phyloP scores from a whole-genome alignment of 2,797 vertebrate species.

The Pempheris klunzingeri region DNA sequence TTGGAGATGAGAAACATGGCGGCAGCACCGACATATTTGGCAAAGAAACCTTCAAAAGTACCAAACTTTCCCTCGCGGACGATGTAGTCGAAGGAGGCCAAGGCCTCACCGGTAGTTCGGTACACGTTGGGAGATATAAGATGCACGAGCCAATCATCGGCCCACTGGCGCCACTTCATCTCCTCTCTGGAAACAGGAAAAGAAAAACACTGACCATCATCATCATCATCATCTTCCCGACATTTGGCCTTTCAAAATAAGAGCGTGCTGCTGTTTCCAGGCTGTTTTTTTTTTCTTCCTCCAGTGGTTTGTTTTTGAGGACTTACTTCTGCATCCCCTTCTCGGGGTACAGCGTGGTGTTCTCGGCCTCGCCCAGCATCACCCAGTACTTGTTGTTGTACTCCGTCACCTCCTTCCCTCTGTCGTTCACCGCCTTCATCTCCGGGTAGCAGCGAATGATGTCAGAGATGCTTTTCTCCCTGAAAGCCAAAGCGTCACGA shows the following conservation, averaged over 20 bases:
- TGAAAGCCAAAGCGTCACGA: slow-evolving; percentile 32
- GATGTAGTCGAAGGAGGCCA: slow-evolving; percentile 98
- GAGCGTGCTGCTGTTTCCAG: neutral
- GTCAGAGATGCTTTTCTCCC: slow-evolving; percentile 88
- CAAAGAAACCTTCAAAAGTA: slow-evolving; percentile 90
- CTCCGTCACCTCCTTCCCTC: slow-evolving; percentile 91
- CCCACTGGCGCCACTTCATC: slow-evolving; percentile 97
- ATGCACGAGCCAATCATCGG: slow-evolving; percentile 95
- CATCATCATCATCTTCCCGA: too few species aligned
- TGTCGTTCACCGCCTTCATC: slow-evolving; percentile 88
- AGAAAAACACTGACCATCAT: too few species aligned
- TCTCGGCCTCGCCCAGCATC: slow-evolving; percentile 91
- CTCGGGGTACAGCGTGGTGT: slow-evolving; percentile 81
- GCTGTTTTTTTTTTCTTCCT: neutral
- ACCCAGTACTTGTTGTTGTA: slow-evolving; percentile 98
- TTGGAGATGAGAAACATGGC: slow-evolving; percentile 97
- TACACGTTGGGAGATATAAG: slow-evolving; percentile 98
- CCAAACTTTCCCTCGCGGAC: slow-evolving; percentile 96
- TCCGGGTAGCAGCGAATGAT: slow-evolving; percentile 91
- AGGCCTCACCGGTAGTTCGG: slow-evolving; percentile 89
- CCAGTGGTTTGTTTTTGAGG: neutral
- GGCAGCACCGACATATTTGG: slow-evolving; percentile 94
- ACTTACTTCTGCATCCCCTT: slow-evolving; percentile 92
- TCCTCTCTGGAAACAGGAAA: slow-evolving; percentile 88
- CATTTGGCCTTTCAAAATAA: slow-evolving; percentile 35